Conservation (phyloP, 2,797 vertebrate genomes). For the Phrynocephalus forsythii region DNA sequence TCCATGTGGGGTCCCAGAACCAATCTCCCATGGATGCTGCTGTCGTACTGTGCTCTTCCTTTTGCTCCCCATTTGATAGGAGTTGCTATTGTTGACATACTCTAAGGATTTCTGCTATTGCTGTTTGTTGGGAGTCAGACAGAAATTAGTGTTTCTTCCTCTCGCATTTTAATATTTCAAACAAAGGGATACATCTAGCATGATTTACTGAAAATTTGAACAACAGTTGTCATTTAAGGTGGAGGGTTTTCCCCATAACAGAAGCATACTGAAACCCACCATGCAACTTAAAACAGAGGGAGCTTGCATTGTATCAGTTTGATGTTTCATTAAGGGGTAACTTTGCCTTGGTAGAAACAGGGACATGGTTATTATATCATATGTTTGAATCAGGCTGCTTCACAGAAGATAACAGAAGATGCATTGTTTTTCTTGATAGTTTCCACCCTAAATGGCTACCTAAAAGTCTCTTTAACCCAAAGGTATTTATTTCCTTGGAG, state of each 20-base stretch:
- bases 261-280: conserved; percentile 3
- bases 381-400: conserved; percentile 43
- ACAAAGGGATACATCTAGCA: neutral
- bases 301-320: neutral
- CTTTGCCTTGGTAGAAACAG: conserved; percentile 10
- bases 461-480: conserved; percentile 36
- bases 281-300: neutral
- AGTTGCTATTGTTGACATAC: neutral
- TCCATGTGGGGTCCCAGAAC: no score
- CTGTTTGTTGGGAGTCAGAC: conserved; percentile 15
- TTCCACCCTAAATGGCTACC: conserved; percentile 1
- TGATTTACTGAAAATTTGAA: conserved; percentile 24
- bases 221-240: conserved; percentile 1
- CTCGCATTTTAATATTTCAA: conserved; percentile 35
- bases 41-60: neutral
- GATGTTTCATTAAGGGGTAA: conserved; percentile 29
- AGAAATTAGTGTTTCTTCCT: conserved; percentile 16
- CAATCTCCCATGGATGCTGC: no score
- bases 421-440: conserved; percentile 22
- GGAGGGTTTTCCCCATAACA: neutral
- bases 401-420: conserved; percentile 21
- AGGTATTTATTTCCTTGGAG: conserved; percentile 14
- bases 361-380: conserved; percentile 26
- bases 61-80: neutral
- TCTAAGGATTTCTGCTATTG: neutral